Evolutionary conservation across 2,113 vertebrate species (phyloP).

Genomic region (Myocastor coypus): DNA sequence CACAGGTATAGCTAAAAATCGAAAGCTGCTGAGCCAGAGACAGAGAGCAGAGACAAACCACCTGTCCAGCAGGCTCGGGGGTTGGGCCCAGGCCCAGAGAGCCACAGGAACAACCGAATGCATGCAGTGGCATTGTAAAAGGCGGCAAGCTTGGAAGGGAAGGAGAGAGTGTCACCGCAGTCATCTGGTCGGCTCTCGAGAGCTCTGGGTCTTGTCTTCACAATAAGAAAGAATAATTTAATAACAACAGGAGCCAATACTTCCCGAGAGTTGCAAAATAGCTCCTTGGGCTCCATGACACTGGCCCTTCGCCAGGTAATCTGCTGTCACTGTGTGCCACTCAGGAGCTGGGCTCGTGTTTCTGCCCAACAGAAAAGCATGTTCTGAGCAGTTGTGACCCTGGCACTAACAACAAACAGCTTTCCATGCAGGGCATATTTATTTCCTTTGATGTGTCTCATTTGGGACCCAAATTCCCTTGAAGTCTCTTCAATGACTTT

Average conservation of each 20-base stretch:
- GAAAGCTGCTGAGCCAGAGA: not conserved
- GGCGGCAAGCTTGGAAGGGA: not conserved
- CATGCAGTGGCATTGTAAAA: not conserved
- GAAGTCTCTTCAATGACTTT: not conserved
- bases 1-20: not conserved
- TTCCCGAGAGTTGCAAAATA: not conserved
- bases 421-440: not conserved
- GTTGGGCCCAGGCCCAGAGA: not conserved
- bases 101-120: not conserved
- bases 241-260: not conserved
- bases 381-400: not conserved
- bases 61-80: not conserved
- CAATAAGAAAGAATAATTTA: not conserved
- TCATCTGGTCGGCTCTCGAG: not conserved
- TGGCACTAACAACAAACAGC: not conserved
- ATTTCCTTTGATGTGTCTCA: not conserved
- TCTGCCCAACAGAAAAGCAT: not conserved
- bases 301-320: not conserved
- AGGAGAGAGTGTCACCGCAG: not conserved
- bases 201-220: not conserved
- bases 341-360: not conserved
- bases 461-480: not conserved
- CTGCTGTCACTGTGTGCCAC: not conserved
- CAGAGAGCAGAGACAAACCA: not conserved
- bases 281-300: not conserved